These are phyloP conservation scores for Eptesicus fuscus DNA, from an alignment of 2,113 vertebrate genomes.

Conservation along the genomic window DNA sequence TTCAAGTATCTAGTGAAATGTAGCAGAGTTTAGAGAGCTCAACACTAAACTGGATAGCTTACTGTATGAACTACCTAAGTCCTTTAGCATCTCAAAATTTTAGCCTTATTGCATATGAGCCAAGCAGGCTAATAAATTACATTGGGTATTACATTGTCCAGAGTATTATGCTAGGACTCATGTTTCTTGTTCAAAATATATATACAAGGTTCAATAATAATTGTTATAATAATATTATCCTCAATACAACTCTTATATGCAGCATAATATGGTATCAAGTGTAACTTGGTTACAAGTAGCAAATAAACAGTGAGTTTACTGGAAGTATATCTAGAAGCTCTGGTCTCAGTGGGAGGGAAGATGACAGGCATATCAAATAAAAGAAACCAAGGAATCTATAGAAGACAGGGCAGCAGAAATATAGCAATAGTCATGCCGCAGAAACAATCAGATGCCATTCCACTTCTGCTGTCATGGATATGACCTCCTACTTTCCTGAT, in stretches of 20 bases:
- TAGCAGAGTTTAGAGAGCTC: not conserved
- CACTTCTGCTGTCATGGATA: not conserved
- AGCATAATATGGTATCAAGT: not conserved
- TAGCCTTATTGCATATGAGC: not conserved
- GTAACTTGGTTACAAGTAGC: not conserved
- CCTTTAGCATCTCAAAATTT: not conserved
- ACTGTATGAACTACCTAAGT: not conserved
- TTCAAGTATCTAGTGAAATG: constrained; percentile 37
- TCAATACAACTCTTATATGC: not conserved
- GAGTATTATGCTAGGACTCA: not conserved
- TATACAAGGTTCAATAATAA: not conserved
- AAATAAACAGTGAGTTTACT: not conserved
- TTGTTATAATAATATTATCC: not conserved
- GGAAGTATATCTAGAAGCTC: not conserved
- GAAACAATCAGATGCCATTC: not conserved
- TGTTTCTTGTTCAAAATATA: not conserved
- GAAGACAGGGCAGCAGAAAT: not conserved
- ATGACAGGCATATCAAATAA: not conserved
- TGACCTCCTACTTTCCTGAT: not conserved
- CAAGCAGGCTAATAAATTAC: not conserved
- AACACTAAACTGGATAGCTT: not conserved
- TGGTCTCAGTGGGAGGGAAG: not conserved
- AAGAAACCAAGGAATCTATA: not conserved
- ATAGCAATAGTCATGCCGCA: rapidly evolving
- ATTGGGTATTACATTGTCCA: not conserved